A percentile compares a stretch with the other conserved stretches of the same genome.
Evolutionary conservation across 92 coral and sea anemone species (phyloP).

Genomic region (Pocillopora grandis): DNA sequence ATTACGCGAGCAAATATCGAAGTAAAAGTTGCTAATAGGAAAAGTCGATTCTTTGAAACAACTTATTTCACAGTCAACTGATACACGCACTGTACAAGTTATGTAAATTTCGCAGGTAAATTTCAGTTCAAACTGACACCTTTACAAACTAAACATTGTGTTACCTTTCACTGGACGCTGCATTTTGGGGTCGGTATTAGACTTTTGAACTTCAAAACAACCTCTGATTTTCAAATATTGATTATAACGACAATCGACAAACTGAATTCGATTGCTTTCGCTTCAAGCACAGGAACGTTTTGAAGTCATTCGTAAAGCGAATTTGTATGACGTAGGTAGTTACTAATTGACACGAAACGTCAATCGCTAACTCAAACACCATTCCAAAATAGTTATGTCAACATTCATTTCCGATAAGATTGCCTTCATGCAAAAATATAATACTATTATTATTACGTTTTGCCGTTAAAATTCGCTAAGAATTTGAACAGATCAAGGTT

Average conservation of each 20-base stretch:
- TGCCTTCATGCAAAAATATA: neutral
- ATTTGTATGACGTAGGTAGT: slow-evolving; percentile 7
- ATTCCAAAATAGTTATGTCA: neutral
- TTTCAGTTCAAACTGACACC: slow-evolving; percentile 7
- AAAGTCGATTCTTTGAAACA: neutral
- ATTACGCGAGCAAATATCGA: neutral
- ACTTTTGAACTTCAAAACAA: neutral
- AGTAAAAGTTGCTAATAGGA: neutral
- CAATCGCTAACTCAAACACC: neutral
- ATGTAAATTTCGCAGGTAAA: slow-evolving; percentile 28
- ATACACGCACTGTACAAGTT: neutral
- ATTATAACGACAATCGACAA: neutral
- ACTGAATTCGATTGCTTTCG: neutral
- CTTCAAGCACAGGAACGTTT: neutral
- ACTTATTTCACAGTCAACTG: neutral
- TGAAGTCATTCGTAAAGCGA: slow-evolving; percentile 9
- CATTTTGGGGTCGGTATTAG: neutral
- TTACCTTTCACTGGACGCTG: slow-evolving; percentile 22
- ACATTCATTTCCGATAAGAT: neutral
- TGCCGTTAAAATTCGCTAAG: neutral
- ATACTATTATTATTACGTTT: neutral
- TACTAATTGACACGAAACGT: slow-evolving; percentile 24
- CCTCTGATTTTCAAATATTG: neutral
- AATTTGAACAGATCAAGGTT: neutral
- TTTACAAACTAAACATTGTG: neutral